Base-by-base conservation (phyloP, 1,140 invertebrate genomes). In the Musca vetustissima region DNA sequence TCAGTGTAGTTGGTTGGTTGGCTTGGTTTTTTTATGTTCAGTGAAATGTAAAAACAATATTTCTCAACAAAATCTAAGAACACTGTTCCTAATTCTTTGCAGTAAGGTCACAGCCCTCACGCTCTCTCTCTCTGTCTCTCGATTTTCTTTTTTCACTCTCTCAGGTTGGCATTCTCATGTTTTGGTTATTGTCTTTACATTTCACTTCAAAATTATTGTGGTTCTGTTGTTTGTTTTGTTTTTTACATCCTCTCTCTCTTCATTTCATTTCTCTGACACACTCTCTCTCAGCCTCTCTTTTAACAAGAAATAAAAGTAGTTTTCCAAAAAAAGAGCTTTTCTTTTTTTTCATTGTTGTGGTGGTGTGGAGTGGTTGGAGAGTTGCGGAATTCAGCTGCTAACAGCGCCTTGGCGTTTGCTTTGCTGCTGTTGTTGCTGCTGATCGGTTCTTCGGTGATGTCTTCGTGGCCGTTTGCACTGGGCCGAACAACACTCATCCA, bases 401-500 rank as follows among this genome's bases (percentile, higher is more conserved):
- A 43, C 22, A 61, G 14, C 52, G 36, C 32, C 28, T 22, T 66
- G 55, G 24, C 55, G 6, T 22, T 50, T 32, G 22, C 25, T 43
- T 57, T 65, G 19, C 70, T 69, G 77, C 67, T 73, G 75, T 53
- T 57, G 50, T 24, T 69, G 9, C 22, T 28, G n/a, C 11, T 64
- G 59, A 19, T 72, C 67, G 8, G 21, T 49, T 67, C 74, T 74
- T 72, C 78, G 74, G 82, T 85, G 74, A 72, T 87, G 85, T 64
- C 85, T 81, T 64, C 85, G 74, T 55, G 84, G 78, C 4, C 86
- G 78, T 68, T 83, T 78, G 71, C 86, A 87, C 64, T 87, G 85
- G 32, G 76, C 83, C 19, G 79, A 78, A 68, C 87, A 87, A 75
- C 87, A 88, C 69, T 87, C 86, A 70, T 87, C 86, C 15, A 78